phyloP scores from a whole-genome alignment of 2,113 vertebrate genomes.

The Pollimyrus isidori region DNA sequence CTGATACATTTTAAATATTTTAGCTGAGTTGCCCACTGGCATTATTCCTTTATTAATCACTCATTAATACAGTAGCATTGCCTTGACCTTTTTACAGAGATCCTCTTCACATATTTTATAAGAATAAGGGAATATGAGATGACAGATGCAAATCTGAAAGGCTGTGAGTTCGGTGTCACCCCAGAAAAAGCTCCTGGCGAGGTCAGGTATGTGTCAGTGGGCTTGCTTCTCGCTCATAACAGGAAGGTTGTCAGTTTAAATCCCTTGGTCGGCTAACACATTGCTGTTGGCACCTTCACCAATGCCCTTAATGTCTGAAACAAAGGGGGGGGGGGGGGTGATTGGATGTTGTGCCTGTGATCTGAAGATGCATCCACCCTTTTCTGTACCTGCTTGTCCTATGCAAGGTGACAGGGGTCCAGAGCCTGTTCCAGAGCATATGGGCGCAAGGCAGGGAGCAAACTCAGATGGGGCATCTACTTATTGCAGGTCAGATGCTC shows the following conservation, averaged over 20 bases:
- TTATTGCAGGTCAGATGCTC: not conserved
- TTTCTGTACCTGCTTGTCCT: not conserved
- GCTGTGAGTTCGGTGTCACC: not conserved
- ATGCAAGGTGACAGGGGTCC: not conserved
- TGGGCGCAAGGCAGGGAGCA: not conserved
- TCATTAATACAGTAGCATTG: conserved; percentile 5
- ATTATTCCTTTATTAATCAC: conserved; percentile 27
- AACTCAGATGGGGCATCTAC: not conserved
- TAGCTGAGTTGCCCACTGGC: not conserved
- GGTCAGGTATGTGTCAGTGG: not conserved
- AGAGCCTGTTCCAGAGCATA: not conserved
- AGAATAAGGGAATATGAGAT: not conserved
- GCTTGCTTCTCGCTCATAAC: not conserved
- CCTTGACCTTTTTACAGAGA: conserved; percentile 13
- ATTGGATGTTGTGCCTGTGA: not conserved
- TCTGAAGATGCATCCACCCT: not conserved
- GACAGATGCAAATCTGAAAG: not conserved
- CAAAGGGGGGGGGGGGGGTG: not conserved
- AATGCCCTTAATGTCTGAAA: not conserved
- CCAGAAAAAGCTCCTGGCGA: not conserved
- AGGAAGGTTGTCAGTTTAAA: not conserved
- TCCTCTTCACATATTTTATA: conserved; percentile 13
- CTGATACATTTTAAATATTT: conserved; percentile 12
- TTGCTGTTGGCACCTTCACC: not conserved
- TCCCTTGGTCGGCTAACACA: not conserved